These are phyloP conservation scores for Ophion slaviceki DNA, from an alignment of 2,888 invertebrate species.

Conservation along the genomic window DNA sequence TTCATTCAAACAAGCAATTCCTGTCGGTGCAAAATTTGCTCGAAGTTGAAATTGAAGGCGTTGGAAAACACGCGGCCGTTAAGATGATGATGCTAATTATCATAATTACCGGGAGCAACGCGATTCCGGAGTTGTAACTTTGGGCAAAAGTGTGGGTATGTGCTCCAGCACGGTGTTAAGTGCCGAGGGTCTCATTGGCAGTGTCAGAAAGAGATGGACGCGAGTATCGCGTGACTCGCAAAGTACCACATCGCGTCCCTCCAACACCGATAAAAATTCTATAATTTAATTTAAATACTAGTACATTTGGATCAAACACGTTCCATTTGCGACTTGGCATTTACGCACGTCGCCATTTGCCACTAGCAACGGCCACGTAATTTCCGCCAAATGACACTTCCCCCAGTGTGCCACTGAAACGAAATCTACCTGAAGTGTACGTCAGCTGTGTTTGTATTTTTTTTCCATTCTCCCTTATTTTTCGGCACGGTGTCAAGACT, in stretches of 20 bases:
- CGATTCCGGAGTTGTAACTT: constrained; percentile 11
- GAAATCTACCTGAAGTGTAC: background rate
- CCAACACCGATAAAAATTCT: constrained; percentile 33
- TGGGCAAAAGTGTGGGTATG: constrained; percentile 8
- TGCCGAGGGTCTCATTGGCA: constrained; percentile 12
- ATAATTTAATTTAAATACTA: constrained; percentile 35
- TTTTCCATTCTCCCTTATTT: background rate
- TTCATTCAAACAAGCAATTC: background rate
- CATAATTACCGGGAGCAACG: constrained; percentile 30
- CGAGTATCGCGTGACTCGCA: constrained; percentile 47
- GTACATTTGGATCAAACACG: constrained; percentile 23
- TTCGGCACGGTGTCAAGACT: background rate
- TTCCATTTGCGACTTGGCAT: background rate
- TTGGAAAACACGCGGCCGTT: constrained; percentile 21
- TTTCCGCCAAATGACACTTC: background rate
- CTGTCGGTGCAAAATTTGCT: constrained; percentile 9
- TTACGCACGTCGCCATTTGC: background rate
- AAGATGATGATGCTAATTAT: constrained; percentile 39
- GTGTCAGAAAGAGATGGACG: constrained; percentile 44
- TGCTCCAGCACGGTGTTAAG: constrained; percentile 10
- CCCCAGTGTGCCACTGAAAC: background rate
- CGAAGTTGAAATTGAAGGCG: constrained; percentile 25
- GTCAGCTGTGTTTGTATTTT: background rate
- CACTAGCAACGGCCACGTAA: background rate
- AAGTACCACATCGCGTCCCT: constrained; percentile 7